These are phyloP conservation scores for Drosophila peninsularis DNA, from an alignment of 2,888 invertebrate genomes.

Conservation along the genomic window DNA sequence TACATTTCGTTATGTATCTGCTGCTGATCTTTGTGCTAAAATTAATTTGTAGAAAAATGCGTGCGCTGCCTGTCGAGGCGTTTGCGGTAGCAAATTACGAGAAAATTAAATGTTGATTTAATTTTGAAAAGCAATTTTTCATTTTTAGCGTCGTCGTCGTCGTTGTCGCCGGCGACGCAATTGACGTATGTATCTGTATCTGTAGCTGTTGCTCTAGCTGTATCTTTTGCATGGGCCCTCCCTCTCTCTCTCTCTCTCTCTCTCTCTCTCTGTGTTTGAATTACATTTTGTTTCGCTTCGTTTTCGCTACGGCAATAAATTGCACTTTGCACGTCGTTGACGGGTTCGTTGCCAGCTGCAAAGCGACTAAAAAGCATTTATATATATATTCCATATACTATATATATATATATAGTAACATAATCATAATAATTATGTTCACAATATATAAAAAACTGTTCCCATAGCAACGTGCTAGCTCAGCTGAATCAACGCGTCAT, in stretches of 20 bases:
- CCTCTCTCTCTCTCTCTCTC: not conserved
- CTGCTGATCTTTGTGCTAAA: conserved; percentile 78
- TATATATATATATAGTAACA: conserved; percentile 16
- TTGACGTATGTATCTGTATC: conserved; percentile 71
- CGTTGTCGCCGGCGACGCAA: conserved; percentile 58
- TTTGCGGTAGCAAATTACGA: conserved; percentile 77
- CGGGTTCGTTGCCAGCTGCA: conserved; percentile 74
- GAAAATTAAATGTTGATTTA: conserved; percentile 80
- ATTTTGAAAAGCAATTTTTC: conserved; percentile 80
- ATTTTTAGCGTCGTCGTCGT: conserved; percentile 73
- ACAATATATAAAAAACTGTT: no score
- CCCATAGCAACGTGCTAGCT: no score
- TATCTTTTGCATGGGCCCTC: conserved; percentile 61
- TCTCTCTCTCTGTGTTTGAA: conserved; percentile 64
- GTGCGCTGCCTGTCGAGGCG: conserved; percentile 66
- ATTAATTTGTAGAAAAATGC: conserved; percentile 81
- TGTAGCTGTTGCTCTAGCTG: conserved; percentile 60
- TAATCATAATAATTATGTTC: no score
- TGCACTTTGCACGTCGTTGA: conserved; percentile 78
- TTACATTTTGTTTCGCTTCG: conserved; percentile 76
- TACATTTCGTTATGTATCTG: conserved; percentile 77
- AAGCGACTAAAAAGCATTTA: conserved; percentile 41
- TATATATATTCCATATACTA: conserved; percentile 26
- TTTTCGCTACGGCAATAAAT: conserved; percentile 69
- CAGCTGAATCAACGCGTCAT: no score